Conservation (phyloP, 2,797 vertebrate genomes). For the Pipistrellus pipistrellus region DNA sequence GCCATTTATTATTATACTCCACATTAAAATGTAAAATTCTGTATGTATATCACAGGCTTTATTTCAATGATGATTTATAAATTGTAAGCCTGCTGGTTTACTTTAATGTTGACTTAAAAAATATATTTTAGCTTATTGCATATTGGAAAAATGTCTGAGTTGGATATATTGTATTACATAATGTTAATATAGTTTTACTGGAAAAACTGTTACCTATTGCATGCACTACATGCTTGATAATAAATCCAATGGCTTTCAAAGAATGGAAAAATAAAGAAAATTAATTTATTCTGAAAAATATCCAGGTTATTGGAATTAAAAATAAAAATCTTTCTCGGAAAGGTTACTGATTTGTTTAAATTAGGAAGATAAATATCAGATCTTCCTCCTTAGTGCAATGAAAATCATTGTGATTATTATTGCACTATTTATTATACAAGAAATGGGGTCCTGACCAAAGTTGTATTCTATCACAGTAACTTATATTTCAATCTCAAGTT, state of each 20-base stretch:
- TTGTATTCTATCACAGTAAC: background rate
- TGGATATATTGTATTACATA: slow-evolving; percentile 62
- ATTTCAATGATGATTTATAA: slow-evolving; percentile 72
- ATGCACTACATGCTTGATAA: slow-evolving; percentile 2
- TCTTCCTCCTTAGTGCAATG: background rate
- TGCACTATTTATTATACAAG: background rate
- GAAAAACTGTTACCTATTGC: slow-evolving; percentile 49
- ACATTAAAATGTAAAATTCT: slow-evolving; percentile 60
- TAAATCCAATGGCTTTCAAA: slow-evolving; percentile 63
- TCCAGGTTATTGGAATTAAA: slow-evolving; percentile 58
- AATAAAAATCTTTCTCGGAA: slow-evolving; percentile 59
- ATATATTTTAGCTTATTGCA: slow-evolving; percentile 47
- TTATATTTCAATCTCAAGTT: background rate
- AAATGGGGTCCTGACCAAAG: background rate
- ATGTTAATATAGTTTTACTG: slow-evolving; percentile 59
- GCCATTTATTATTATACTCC: background rate
- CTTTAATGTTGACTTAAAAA: slow-evolving; percentile 61
- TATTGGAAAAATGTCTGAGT: slow-evolving; percentile 57
- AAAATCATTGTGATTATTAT: background rate
- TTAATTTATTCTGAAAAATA: slow-evolving; percentile 54
- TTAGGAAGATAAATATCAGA: background rate
- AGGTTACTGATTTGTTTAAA: background rate
- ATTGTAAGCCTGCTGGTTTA: slow-evolving; percentile 46
- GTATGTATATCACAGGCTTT: slow-evolving; percentile 35
- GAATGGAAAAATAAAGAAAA: slow-evolving; percentile 46